Base-by-base conservation (phyloP, 1,140 invertebrate genomes). In the Drosophila sproati region DNA sequence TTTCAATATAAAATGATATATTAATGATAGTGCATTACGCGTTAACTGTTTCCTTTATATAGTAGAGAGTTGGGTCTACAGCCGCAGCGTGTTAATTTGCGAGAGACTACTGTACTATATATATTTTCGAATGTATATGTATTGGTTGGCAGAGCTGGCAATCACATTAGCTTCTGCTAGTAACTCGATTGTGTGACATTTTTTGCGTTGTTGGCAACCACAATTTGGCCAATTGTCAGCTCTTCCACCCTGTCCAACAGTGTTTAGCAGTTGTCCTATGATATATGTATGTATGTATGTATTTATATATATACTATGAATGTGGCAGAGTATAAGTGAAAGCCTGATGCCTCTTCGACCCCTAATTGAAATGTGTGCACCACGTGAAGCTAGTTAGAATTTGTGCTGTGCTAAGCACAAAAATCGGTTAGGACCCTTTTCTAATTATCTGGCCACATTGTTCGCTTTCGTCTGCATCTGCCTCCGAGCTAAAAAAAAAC, bases 311-410 rank as follows among this genome's bases (percentile, higher is more conserved):
- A 41, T 62, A 29, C n/a, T 10, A n/a, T 6, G 5, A 28, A 28
- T 20, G 20, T 20, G 20, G 20, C 20, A 20, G 20, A 20, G 41
- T 43, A 61, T 29, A 48, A 61, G 45, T 8, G 20, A 43, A 4
- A 2, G 8, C 41, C 51, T 10, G 39, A 34, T 61, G 50, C 51
- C 5, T 34, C 5, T 34, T 4, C 34, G 34, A 41, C 39, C 8
- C 39, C 39, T 75, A 78, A 78, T 78, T 78, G 77, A 78, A 76
- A 78, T 67, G 52, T 78, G 52, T 72, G 35, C 51, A 10, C 32
- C 37, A 34, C 5, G 35, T 59, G 47, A 41, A 47, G 50, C 48
- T 4, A 8, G 54, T 60, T 55, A 7, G 37, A 39, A 62, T 75
- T 75, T 66, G 10, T 71, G 76, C 72, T 56, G 54, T 61, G 57